Evolutionary conservation across 1,140 invertebrate genomes (phyloP).

Genomic region (Drosophila tropicalis): DNA sequence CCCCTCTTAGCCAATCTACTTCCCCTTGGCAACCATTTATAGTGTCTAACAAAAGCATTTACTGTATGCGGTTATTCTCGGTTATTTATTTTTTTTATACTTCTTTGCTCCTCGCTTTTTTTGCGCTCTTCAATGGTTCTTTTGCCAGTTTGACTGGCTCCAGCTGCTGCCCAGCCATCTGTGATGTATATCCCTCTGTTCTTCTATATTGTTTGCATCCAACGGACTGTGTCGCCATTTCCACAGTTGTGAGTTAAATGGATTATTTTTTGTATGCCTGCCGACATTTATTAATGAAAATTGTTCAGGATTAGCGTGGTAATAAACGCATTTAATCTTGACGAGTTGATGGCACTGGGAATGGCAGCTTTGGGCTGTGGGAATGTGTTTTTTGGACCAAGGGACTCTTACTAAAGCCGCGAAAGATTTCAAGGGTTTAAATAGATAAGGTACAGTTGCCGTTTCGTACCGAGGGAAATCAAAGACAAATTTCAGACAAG

Average conservation of each 20-base stretch:
- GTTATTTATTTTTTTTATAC: conserved; percentile 26
- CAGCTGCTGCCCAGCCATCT: conserved; percentile 63
- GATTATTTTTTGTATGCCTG: conserved; percentile 62
- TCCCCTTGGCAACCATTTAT: conserved; percentile 27
- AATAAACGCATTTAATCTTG: conserved; percentile 66
- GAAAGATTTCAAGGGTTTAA: background rate
- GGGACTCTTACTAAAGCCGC: background rate
- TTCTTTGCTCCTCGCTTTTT: background rate
- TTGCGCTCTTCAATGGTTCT: conserved; percentile 1
- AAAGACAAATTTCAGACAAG: background rate
- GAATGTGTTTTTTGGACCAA: conserved; percentile 20
- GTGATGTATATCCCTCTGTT: conserved; percentile 66
- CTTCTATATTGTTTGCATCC: conserved; percentile 67
- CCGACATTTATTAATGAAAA: conserved; percentile 78
- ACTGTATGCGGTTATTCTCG: conserved; percentile 51
- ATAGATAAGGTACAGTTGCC: background rate
- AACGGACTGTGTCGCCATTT: conserved; percentile 39
- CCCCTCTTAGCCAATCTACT: conserved; percentile 15
- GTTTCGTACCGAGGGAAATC: background rate
- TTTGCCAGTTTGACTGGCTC: conserved; percentile 49
- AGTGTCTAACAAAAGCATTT: conserved; percentile 69
- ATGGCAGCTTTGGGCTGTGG: conserved; percentile 29
- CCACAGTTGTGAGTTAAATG: conserved; percentile 58
- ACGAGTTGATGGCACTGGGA: conserved; percentile 8
- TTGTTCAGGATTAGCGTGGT: conserved; percentile 66